Conservation (phyloP, 1,140 invertebrate species). For the Micrasema minimum region DNA sequence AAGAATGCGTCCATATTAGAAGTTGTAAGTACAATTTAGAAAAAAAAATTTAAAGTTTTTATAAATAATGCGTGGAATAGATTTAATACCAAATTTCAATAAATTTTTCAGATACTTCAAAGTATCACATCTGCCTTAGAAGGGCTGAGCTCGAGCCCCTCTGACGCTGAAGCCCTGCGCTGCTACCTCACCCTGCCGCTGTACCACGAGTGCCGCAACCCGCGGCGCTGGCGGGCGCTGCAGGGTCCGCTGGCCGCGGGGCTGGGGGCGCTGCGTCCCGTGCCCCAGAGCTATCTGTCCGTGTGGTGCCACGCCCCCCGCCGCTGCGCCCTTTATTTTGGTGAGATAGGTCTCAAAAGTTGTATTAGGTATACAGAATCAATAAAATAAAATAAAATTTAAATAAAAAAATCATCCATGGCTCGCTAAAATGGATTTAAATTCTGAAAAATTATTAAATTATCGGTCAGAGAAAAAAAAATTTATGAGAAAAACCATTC, state of each 20-base stretch:
- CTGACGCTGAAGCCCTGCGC: constrained; percentile 86
- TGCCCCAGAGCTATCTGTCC: constrained; percentile 71
- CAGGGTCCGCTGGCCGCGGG: constrained; percentile 79
- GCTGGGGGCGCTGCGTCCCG: constrained; percentile 71
- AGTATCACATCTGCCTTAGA: constrained; percentile 77
- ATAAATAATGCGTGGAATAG: no score
- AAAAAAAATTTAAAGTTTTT: no score
- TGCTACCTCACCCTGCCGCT: constrained; percentile 85
- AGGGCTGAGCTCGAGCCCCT: constrained; percentile 75
- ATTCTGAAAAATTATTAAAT: no score
- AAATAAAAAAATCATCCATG: no score
- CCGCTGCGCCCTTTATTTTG: constrained; percentile 62
- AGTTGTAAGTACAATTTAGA: constrained; percentile 76
- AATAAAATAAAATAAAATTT: no score
- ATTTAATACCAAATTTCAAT: no score
- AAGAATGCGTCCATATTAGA: constrained; percentile 78
- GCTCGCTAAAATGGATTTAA: no score
- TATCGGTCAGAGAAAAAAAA: no score
- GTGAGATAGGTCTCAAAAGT: no score
- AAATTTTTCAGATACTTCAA: constrained; percentile 81
- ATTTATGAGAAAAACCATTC: no score
- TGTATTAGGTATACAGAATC: no score
- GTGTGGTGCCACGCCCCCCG: constrained; percentile 75
- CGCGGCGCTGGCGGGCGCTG: constrained; percentile 73
- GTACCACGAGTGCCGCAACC: constrained; percentile 86